Percentiles rank a stretch among this genome's conserved stretches.
These are phyloP conservation scores for Malurus splendens DNA, from an alignment of 2,797 vertebrate species.

Conservation along the genomic window DNA sequence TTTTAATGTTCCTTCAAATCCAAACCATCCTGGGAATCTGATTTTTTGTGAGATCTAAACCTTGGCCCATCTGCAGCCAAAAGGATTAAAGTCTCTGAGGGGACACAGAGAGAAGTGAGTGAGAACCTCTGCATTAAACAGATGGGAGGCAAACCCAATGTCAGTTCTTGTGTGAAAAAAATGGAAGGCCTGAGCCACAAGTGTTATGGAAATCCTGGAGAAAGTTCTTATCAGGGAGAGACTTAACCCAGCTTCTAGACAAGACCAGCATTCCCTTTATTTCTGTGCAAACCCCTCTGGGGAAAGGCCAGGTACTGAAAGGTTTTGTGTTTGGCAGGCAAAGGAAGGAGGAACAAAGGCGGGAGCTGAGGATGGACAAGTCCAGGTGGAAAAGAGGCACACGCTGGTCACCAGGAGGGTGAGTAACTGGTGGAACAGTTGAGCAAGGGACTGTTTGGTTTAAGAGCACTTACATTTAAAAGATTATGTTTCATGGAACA, in stretches of 20 bases:
- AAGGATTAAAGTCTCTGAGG: neutral
- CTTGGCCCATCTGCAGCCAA: neutral
- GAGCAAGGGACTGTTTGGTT: neutral
- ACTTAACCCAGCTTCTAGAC: neutral
- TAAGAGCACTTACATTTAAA: neutral
- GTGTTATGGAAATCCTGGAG: neutral
- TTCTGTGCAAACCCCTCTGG: neutral
- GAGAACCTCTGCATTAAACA: neutral
- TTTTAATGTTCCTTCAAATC: neutral
- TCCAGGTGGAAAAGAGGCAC: neutral
- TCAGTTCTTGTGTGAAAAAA: neutral
- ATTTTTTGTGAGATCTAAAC: neutral
- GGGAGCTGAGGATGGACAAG: neutral
- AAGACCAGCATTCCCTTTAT: neutral
- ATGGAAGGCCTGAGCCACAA: neutral
- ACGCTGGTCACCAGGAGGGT: neutral
- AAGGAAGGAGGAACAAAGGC: neutral
- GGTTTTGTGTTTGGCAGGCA: neutral
- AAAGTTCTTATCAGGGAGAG: neutral
- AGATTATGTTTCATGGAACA: neutral
- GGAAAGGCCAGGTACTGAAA: neutral
- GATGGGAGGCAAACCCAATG: neutral
- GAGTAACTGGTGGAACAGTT: neutral
- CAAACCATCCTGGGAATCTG: neutral
- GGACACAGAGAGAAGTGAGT: neutral